Conservation (phyloP, 2,888 invertebrate genomes). For the Spisula subtruncata region DNA sequence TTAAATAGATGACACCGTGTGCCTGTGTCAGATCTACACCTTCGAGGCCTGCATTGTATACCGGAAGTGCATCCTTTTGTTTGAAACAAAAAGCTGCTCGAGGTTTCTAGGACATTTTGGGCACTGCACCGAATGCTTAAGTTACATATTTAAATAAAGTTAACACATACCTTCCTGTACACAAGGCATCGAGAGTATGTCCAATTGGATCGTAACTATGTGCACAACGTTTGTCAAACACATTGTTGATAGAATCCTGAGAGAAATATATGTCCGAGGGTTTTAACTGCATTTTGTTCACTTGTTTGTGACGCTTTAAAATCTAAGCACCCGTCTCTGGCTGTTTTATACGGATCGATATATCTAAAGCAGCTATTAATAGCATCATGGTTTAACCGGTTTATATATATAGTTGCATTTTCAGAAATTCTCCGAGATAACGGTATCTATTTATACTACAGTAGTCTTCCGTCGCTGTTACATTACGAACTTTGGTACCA, state of each 20-base stretch:
- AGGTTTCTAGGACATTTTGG: too few relatives aligned
- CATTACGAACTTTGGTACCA: too few relatives aligned
- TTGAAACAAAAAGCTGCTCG: too few relatives aligned
- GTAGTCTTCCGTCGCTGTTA: too few relatives aligned
- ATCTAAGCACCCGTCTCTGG: background rate
- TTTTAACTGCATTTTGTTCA: conserved; percentile 35
- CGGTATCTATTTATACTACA: too few relatives aligned
- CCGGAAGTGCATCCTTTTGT: too few relatives aligned
- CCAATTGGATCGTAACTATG: conserved; percentile 45
- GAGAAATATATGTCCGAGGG: conserved; percentile 53
- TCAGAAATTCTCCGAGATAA: background rate
- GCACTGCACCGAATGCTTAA: too few relatives aligned
- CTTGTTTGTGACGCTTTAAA: background rate
- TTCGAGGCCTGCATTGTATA: too few relatives aligned
- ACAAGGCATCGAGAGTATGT: conserved; percentile 46
- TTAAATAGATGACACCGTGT: too few relatives aligned
- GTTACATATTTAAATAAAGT: too few relatives aligned
- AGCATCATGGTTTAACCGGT: background rate
- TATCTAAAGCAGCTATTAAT: background rate
- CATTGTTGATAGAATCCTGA: conserved; percentile 54
- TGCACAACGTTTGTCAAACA: conserved; percentile 42
- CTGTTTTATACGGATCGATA: background rate
- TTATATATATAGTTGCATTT: too few relatives aligned
- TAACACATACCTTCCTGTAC: conserved; percentile 39
- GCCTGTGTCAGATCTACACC: too few relatives aligned